Conservation (phyloP, 1,140 invertebrate genomes). For the Coenobita brevimanus region DNA sequence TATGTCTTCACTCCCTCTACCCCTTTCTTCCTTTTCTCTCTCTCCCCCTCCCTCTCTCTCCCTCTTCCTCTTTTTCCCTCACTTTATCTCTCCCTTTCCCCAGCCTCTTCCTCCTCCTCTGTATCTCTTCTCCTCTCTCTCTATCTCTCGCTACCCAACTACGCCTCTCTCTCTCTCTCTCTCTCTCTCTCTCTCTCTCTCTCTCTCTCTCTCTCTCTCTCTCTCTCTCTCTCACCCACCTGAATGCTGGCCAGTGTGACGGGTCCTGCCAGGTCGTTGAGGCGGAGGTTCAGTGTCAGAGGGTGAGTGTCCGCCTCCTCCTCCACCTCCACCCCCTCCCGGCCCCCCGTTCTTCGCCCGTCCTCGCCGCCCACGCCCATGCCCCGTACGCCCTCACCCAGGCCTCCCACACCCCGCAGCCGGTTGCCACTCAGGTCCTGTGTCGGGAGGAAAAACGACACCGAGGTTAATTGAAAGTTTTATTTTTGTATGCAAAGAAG, state of each 20-base stretch:
- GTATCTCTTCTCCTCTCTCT: background rate
- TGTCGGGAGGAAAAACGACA: too few relatives aligned
- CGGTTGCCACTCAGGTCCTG: conserved; percentile 46
- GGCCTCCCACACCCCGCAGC: conserved; percentile 4
- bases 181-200: conserved; percentile 14
- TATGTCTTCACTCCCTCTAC: too few relatives aligned
- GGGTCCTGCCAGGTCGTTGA: conserved; percentile 42
- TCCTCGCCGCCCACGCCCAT: conserved; percentile 7
- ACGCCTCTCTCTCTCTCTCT: background rate
- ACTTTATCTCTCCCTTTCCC: too few relatives aligned
- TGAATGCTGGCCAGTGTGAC: conserved; percentile 60
- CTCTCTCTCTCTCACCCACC: conserved; percentile 5
- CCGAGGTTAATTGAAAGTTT: background rate
- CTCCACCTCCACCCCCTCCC: background rate
- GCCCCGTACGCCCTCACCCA: background rate
- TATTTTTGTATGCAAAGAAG: background rate
- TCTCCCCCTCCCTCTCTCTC: too few relatives aligned
- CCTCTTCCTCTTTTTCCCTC: too few relatives aligned
- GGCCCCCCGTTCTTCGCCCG: background rate
- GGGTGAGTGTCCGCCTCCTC: background rate
- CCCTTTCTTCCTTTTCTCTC: too few relatives aligned
- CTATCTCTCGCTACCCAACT: background rate
- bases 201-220: conserved; percentile 25
- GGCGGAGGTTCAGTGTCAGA: conserved; percentile 38
- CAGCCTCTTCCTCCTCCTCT: background rate